These are phyloP conservation scores for Melipona beecheii DNA, from an alignment of 2,888 invertebrate species.

Conservation along the genomic window DNA sequence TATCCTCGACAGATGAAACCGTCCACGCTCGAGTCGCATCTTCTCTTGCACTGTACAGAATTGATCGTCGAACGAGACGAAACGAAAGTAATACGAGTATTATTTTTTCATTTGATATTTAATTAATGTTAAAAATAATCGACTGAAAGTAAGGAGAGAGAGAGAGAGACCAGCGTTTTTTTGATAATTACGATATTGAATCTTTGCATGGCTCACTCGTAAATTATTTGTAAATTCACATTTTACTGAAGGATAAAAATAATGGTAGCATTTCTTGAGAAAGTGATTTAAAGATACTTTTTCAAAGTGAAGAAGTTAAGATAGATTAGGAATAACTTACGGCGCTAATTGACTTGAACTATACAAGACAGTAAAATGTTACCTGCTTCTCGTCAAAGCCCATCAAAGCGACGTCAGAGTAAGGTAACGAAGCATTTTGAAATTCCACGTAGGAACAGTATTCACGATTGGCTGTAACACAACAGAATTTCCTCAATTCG, in stretches of 20 bases:
- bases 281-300: too few relatives aligned
- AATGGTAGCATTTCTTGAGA: too few relatives aligned
- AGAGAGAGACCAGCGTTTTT: too few relatives aligned
- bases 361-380: not conserved
- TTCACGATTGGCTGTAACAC: slow-evolving; percentile 84
- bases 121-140: too few relatives aligned
- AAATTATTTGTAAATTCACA: too few relatives aligned
- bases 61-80: not conserved
- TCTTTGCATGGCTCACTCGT: too few relatives aligned
- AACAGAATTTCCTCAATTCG: not conserved
- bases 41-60: slow-evolving; percentile 83
- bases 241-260: too few relatives aligned
- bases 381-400: slow-evolving; percentile 74
- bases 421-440: slow-evolving; percentile 88
- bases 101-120: too few relatives aligned
- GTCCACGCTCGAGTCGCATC: slow-evolving; percentile 87
- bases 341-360: not conserved
- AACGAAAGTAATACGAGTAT: not conserved
- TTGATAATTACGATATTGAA: too few relatives aligned
- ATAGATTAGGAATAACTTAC: too few relatives aligned
- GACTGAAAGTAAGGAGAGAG: too few relatives aligned
- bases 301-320: too few relatives aligned
- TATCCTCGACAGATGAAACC: slow-evolving; percentile 90
- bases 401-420: slow-evolving; percentile 85
- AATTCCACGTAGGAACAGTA: slow-evolving; percentile 92